Evolutionary conservation across 2,888 invertebrate species (phyloP).

Genomic region (Drosophila lacicola): DNA sequence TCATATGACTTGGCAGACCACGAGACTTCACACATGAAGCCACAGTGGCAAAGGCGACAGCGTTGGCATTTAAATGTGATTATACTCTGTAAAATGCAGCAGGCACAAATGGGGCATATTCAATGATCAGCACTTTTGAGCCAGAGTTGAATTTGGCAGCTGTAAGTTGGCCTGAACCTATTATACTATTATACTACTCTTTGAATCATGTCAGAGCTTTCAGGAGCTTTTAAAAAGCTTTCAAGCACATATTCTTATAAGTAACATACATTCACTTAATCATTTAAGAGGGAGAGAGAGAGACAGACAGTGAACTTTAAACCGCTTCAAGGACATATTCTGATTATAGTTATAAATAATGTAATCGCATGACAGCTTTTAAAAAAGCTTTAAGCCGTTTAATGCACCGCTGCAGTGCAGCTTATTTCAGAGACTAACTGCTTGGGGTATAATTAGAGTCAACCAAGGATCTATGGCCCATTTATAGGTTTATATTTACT

Average conservation of each 20-base stretch:
- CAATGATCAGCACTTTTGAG: background rate
- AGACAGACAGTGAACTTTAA: too few relatives aligned
- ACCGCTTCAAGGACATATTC: too few relatives aligned
- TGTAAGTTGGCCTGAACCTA: too few relatives aligned
- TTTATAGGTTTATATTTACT: slow-evolving; percentile 27
- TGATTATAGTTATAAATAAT: too few relatives aligned
- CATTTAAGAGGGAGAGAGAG: too few relatives aligned
- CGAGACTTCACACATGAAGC: slow-evolving; percentile 76
- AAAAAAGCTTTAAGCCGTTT: background rate
- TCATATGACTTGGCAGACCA: slow-evolving; percentile 79
- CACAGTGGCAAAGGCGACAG: slow-evolving; percentile 52
- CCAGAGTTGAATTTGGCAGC: too few relatives aligned
- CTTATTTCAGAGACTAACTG: background rate
- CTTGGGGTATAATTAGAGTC: slow-evolving; percentile 17
- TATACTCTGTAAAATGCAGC: slow-evolving; percentile 41
- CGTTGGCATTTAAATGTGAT: slow-evolving; percentile 69
- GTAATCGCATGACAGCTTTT: background rate
- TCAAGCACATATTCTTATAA: background rate
- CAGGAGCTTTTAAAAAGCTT: background rate
- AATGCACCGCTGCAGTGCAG: too few relatives aligned
- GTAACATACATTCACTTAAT: too few relatives aligned
- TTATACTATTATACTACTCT: too few relatives aligned
- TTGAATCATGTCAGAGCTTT: background rate
- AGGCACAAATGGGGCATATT: background rate
- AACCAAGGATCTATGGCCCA: slow-evolving; percentile 16